Conservation (phyloP, 1,140 invertebrate genomes). For the Sogatella furcifera region DNA sequence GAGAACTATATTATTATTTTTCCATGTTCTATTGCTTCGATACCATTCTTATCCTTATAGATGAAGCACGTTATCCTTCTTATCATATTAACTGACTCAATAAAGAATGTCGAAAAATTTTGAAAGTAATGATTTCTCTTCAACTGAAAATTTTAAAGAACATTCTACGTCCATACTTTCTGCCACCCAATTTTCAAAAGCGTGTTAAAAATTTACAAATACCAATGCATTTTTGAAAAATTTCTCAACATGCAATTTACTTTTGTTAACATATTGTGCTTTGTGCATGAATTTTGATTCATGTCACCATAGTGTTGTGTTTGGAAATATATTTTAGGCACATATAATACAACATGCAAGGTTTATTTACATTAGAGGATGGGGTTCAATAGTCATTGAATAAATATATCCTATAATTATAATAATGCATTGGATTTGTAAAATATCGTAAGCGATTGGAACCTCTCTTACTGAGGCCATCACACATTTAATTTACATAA, state of each 20-base stretch:
- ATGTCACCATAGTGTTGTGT: too few species aligned
- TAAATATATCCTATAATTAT: neutral
- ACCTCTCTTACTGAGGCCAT: neutral
- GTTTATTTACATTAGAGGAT: neutral
- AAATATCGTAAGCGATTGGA: neutral
- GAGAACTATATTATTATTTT: too few species aligned
- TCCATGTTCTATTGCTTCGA: too few species aligned
- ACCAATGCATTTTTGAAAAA: too few species aligned
- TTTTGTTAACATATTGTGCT: too few species aligned
- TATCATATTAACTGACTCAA: too few species aligned
- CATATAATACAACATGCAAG: neutral
- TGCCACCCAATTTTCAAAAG: neutral
- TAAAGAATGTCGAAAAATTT: neutral
- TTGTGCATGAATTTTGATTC: too few species aligned
- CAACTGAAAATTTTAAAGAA: neutral
- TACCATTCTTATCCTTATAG: too few species aligned
- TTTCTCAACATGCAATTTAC: too few species aligned
- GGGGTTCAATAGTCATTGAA: neutral
- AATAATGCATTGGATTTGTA: neutral
- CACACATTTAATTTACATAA: too few species aligned
- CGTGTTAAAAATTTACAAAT: neutral
- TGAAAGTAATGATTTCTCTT: neutral
- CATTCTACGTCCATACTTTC: neutral
- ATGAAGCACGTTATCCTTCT: too few species aligned
- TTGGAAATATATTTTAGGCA: too few species aligned